These are phyloP conservation scores for Andrena hattorfiana DNA, from an alignment of 2,888 invertebrate genomes.

Conservation along the genomic window DNA sequence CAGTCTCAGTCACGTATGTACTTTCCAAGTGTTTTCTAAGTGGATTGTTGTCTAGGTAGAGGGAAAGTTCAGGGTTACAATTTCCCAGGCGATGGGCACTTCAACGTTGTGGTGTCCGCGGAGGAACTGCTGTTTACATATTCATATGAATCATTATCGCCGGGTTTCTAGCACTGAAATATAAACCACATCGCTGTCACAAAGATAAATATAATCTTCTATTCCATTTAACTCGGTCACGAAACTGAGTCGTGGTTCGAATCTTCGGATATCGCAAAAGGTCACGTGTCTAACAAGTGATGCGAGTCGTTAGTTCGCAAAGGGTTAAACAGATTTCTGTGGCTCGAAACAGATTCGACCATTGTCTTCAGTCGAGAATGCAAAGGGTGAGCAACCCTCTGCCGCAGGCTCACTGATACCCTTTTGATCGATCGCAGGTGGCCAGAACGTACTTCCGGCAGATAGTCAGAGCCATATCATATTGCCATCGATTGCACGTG, in stretches of 20 bases:
- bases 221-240: slow-evolving; percentile 1
- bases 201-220: not conserved
- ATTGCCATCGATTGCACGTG: slow-evolving; percentile 97
- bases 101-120: too few species aligned
- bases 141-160: not conserved
- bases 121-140: too few species aligned
- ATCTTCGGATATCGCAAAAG: not conserved
- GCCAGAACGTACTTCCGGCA: slow-evolving; percentile 97
- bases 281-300: not conserved
- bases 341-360: not conserved
- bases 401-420: slow-evolving; percentile 12
- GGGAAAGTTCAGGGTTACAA: too few species aligned
- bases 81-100: too few species aligned
- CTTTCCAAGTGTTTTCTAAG: too few species aligned
- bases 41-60: too few species aligned
- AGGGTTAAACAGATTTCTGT: not conserved
- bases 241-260: not conserved
- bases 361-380: not conserved
- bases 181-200: not conserved
- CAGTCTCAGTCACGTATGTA: too few species aligned
- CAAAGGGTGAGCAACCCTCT: not conserved
- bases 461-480: slow-evolving; percentile 98
- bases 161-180: not conserved
- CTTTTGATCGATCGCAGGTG: slow-evolving; percentile 83
- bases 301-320: not conserved